Evolutionary conservation across 2,113 vertebrate genomes (phyloP).

Genomic region (Gymnocephalus cernua): DNA sequence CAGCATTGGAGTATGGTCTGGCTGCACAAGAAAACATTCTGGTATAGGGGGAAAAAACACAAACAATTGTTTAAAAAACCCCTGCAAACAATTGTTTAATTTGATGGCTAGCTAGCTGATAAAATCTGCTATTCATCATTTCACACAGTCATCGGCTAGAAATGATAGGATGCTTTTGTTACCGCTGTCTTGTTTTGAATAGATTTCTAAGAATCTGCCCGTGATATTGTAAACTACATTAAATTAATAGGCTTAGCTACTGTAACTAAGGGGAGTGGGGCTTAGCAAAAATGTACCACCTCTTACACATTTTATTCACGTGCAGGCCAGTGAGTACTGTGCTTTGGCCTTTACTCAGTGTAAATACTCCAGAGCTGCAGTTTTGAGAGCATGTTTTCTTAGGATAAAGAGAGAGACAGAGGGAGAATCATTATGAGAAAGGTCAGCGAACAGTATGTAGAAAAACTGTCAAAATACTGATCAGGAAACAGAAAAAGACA

Average conservation of each 20-base stretch:
- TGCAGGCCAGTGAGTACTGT: not conserved
- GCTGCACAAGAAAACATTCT: too few species aligned
- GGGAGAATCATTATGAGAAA: conserved; percentile 40
- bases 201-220: not conserved
- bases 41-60: too few species aligned
- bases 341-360: not conserved
- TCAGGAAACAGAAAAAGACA: conserved; percentile 77
- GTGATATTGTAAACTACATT: not conserved
- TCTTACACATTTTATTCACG: not conserved
- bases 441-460: conserved; percentile 48
- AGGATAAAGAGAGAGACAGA: conserved; percentile 22
- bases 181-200: not conserved
- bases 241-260: not conserved
- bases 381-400: conserved; percentile 6
- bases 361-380: not conserved
- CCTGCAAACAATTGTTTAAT: too few species aligned
- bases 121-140: too few species aligned
- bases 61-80: too few species aligned
- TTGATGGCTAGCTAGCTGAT: too few species aligned
- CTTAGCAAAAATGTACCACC: too few species aligned
- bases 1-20: too few species aligned
- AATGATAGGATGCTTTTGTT: not conserved
- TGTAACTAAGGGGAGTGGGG: not conserved
- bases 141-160: not conserved
- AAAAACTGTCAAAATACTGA: conserved; percentile 65